Percentiles rank a stretch among this genome's conserved stretches.
These are phyloP conservation scores for Climacteris rufus DNA, from an alignment of 2,113 vertebrate genomes.

Conservation along the genomic window DNA sequence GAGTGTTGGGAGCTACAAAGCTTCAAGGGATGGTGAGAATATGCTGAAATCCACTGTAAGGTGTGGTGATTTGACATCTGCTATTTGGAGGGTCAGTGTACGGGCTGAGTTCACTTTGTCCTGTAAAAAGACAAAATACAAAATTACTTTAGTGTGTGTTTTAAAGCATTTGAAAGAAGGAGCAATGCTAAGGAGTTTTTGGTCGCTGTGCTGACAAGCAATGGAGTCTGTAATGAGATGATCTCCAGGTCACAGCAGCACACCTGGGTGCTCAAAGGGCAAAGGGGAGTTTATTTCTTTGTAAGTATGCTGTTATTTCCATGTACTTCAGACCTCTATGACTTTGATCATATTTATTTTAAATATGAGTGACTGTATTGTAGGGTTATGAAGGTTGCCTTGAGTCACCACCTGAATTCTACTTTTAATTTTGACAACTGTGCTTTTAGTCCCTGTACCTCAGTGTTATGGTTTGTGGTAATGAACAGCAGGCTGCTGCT, in stretches of 20 bases:
- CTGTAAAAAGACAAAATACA: not conserved
- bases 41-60: not conserved
- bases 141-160: not conserved
- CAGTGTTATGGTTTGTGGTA: not conserved
- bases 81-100: not conserved
- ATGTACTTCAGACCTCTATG: not conserved
- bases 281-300: not conserved
- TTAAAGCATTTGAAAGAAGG: not conserved
- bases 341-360: no score
- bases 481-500: not conserved
- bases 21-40: not conserved
- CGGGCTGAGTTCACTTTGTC: not conserved
- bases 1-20: not conserved
- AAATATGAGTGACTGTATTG: fast-evolving
- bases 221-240: fast-evolving
- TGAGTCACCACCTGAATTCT: not conserved
- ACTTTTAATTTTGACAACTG: not conserved
- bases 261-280: fast-evolving
- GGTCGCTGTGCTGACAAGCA: not conserved
- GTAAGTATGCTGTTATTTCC: fast-evolving
- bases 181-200: not conserved
- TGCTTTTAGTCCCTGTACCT: not conserved
- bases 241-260: fast-evolving
- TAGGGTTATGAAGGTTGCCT: not conserved
- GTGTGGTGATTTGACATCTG: not conserved